phyloP scores from a whole-genome alignment of 1,140 invertebrate species.

The Ptiloglossa arizonensis region DNA sequence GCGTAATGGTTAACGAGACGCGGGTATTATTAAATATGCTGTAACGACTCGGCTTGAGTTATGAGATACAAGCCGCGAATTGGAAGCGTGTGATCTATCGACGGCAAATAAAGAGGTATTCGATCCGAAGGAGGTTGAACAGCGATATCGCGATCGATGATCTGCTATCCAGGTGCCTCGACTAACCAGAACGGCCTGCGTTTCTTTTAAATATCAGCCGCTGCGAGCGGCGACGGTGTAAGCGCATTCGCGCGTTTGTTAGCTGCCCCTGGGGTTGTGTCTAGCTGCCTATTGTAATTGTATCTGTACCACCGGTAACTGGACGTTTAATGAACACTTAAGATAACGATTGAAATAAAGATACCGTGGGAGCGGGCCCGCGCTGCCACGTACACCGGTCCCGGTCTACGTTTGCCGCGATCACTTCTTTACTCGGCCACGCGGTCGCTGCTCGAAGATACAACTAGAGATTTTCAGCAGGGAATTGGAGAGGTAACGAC shows the following conservation, averaged over 20 bases:
- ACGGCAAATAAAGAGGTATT: slow-evolving; percentile 53
- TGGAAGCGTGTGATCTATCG: slow-evolving; percentile 53
- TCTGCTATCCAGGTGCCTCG: slow-evolving; percentile 47
- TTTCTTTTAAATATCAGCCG: slow-evolving; percentile 41
- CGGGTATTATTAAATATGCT: slow-evolving; percentile 45
- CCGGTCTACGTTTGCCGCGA: slow-evolving; percentile 13
- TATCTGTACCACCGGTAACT: slow-evolving; percentile 20
- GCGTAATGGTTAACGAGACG: not conserved
- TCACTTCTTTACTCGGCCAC: slow-evolving; percentile 33
- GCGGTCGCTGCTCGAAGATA: slow-evolving; percentile 24
- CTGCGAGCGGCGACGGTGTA: not conserved
- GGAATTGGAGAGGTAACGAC: slow-evolving; percentile 27
- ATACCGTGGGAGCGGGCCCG: slow-evolving; percentile 39
- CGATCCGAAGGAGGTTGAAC: slow-evolving; percentile 37
- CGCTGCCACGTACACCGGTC: slow-evolving; percentile 7
- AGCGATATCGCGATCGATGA: slow-evolving; percentile 53
- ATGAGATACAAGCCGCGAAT: slow-evolving; percentile 47
- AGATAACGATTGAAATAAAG: slow-evolving; percentile 53
- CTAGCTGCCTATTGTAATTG: slow-evolving; percentile 32
- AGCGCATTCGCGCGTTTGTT: slow-evolving; percentile 22
- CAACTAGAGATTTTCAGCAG: slow-evolving; percentile 17
- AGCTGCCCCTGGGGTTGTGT: slow-evolving; percentile 20
- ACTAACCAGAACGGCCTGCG: slow-evolving; percentile 34
- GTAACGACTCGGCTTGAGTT: slow-evolving; percentile 41
- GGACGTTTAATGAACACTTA: slow-evolving; percentile 49